Evolutionary conservation across 2,113 vertebrate species (phyloP), one percentile per base, ranked within the genome.

Genomic region (Oncorhynchus kisutch): DNA sequence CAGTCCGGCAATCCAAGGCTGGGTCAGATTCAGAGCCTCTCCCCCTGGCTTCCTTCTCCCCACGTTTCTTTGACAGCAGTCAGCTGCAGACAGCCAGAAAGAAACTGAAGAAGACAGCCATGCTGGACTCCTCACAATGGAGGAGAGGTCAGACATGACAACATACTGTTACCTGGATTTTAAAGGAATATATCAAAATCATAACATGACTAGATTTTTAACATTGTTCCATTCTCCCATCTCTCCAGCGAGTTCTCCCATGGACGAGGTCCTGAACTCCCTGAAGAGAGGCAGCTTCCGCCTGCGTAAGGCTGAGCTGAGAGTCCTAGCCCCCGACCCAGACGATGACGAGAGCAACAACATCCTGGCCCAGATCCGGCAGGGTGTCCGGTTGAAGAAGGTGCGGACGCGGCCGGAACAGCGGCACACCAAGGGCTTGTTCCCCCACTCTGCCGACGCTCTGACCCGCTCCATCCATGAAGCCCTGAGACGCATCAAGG

Each of bases 251-350:
- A 97, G 96, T 82, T 99, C 97, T 3, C 98, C 98, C 0, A 99
- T 99, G 98, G 98, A 99, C 86, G 97, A 99, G 88, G 98, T 99
- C 22, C 92, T 99, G 90, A 97, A 96, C 79, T 99, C 97, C 6
- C 93, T 99, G 82, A 99, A 99, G 80, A 96, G 97, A 7, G 97
- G 98, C 75, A 97, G 96, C 71, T 99, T 99, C 92, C 97, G 97
- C 84, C 92, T 99, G 90, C 94, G 94, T 83, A 99, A 99, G 88
- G 97, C 97, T 8, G 97, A 99, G 89, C 96, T 98, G 75, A 95
- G 97, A 5, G 95, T 95, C 73, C 92, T 97, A 76, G 95, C 94
- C 31, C 96, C 97, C 51, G 98, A 96, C 90, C 96, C 95, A 3
- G 94, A 96, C 85, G 93, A 96, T 90, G 96, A 98, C 79, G 96